Conservation (phyloP, 2,113 vertebrate species). For the Gnathonemus echidnorhynchus region DNA sequence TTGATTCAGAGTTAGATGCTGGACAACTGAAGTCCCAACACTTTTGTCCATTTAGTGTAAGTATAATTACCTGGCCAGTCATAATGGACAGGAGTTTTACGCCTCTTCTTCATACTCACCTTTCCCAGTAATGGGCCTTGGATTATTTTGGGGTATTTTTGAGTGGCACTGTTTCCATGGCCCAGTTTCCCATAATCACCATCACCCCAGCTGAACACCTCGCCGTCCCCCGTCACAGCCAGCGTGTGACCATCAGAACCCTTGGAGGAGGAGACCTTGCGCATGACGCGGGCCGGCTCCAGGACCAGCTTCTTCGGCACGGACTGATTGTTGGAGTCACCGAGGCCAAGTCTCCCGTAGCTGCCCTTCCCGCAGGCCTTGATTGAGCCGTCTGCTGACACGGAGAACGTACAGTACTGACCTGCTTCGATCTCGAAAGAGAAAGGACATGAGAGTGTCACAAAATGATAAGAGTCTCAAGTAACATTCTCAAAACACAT, state of each 20-base stretch:
- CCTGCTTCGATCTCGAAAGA: constrained; percentile 65
- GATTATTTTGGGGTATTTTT: constrained; percentile 72
- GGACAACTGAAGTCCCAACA: neutral
- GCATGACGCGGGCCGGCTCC: constrained; percentile 65
- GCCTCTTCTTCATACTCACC: constrained; percentile 35
- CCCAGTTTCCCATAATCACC: constrained; percentile 72
- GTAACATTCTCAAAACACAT: neutral
- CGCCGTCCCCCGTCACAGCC: constrained; percentile 65
- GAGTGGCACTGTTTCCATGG: constrained; percentile 69
- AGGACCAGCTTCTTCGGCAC: constrained; percentile 69
- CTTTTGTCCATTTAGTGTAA: neutral
- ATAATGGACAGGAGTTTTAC: neutral
- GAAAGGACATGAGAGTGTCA: neutral
- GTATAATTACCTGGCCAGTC: neutral
- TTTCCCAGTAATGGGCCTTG: constrained; percentile 64
- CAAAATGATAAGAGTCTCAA: neutral
- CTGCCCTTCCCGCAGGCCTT: constrained; percentile 73
- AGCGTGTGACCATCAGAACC: constrained; percentile 70
- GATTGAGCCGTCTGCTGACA: constrained; percentile 64
- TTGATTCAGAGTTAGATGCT: neutral
- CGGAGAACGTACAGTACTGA: constrained; percentile 71
- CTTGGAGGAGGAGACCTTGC: constrained; percentile 69
- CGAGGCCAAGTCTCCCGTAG: constrained; percentile 67
- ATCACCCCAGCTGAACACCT: constrained; percentile 73
- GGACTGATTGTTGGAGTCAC: constrained; percentile 72